Conservation (phyloP, 1,140 invertebrate genomes). For the Mya arenaria region DNA sequence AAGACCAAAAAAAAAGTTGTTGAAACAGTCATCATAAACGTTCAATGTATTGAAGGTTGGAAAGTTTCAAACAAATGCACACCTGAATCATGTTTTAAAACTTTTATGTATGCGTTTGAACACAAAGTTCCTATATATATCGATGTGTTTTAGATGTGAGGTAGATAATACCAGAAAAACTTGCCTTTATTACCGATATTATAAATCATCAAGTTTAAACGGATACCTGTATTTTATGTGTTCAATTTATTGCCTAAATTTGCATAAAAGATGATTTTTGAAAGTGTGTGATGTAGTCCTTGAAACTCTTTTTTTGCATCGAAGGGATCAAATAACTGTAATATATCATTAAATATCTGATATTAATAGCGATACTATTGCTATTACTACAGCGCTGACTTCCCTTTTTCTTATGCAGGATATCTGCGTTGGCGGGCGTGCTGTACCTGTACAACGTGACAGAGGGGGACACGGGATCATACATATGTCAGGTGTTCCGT, state of each 20-base stretch:
- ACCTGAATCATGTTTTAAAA: too few relatives aligned
- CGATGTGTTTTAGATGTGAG: too few relatives aligned
- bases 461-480: not conserved
- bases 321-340: not conserved
- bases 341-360: not conserved
- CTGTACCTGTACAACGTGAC: constrained; percentile 30
- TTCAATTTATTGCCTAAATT: not conserved
- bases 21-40: too few relatives aligned
- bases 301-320: not conserved
- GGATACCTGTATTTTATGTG: not conserved
- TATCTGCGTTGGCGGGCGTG: not conserved
- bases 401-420: constrained; percentile 22
- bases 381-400: not conserved
- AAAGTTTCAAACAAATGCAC: too few relatives aligned
- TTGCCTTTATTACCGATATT: too few relatives aligned
- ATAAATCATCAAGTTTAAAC: too few relatives aligned
- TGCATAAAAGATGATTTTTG: not conserved
- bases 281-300: not conserved
- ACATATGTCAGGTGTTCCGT: constrained; percentile 15
- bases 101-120: too few relatives aligned
- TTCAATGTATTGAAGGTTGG: too few relatives aligned
- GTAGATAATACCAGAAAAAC: too few relatives aligned
- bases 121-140: too few relatives aligned
- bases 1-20: too few relatives aligned
- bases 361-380: not conserved